Base-by-base conservation (phyloP, 2,888 invertebrate species). In the Neoitamus cyanurus region DNA sequence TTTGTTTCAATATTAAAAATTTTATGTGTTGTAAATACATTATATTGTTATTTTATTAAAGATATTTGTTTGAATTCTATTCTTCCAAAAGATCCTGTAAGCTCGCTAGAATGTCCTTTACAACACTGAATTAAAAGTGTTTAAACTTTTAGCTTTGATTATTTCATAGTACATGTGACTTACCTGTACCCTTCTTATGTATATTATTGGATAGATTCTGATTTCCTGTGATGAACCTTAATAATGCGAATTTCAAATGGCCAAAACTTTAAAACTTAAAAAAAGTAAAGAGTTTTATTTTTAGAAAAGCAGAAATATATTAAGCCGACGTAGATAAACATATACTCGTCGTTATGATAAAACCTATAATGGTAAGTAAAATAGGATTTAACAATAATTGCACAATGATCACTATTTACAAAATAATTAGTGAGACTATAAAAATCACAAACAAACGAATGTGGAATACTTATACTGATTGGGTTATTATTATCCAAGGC, bases 391-490 rank as follows among this genome's bases (percentile, higher is more conserved):
- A 37, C 42, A 75, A 9, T 42, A 42, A 75, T 75, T 75, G 75
- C 75, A 75, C 37, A 34, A 25, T 20, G 31, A 75, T 75, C 75
- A 75, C 75, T 75, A 75, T 75, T 20, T 75, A 75, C 31, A 75
- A 42, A 36, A 75, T 75, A 75, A 42, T 73, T 37, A 37, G 37
- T 75, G 42, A 46, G 42, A 28, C 20, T 75, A 75, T 75, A 42
- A 75, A 75, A 75, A 75, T 75, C 37, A 75, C 20, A 58, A 48
- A 48, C 42, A 75, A 42, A 42, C 13, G 28, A 75, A 75, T 75
- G 42, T 75, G 25, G 75, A 75, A 75, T 75, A 25, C 34, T 75
- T 25, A 75, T 75, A 75, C 75, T 75, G 75, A 75, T 75, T 42
- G 20, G 73, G 36, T 73, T 75, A 75, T 20, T 36, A 75, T 46